These are phyloP conservation scores for Rhabdophis nuchalis DNA, from an alignment of 2,797 vertebrate genomes.

Conservation along the genomic window DNA sequence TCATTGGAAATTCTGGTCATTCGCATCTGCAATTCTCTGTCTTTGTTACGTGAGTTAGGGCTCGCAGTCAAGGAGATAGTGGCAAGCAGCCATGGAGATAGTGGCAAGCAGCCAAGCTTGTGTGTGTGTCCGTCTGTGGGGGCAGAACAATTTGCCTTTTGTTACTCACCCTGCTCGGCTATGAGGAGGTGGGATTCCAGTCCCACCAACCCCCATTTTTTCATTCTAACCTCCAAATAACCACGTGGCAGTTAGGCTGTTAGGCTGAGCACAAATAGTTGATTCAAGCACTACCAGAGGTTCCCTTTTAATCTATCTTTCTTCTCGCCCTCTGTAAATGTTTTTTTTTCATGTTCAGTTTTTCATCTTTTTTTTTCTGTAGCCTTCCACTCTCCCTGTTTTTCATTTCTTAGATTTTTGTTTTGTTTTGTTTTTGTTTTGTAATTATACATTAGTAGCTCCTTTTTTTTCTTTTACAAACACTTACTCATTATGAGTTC, in stretches of 20 bases:
- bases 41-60: too few species aligned
- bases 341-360: background rate
- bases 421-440: background rate
- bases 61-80: too few species aligned
- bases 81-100: too few species aligned
- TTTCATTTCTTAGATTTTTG: background rate
- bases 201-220: background rate
- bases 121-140: too few species aligned
- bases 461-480: background rate
- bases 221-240: background rate
- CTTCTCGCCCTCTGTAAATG: background rate
- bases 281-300: background rate
- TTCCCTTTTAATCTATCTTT: background rate
- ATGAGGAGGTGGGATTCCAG: background rate
- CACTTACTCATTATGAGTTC: background rate
- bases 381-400: background rate
- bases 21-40: too few species aligned
- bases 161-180: background rate
- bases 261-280: background rate
- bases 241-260: background rate
- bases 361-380: background rate
- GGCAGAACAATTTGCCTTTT: too few species aligned
- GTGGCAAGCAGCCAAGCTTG: too few species aligned
- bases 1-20: too few species aligned
- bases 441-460: background rate